Evolutionary conservation across 2,888 invertebrate species (phyloP), one percentile per base, ranked within the genome.

Genomic region (Drosophila austrosaltans): DNA sequence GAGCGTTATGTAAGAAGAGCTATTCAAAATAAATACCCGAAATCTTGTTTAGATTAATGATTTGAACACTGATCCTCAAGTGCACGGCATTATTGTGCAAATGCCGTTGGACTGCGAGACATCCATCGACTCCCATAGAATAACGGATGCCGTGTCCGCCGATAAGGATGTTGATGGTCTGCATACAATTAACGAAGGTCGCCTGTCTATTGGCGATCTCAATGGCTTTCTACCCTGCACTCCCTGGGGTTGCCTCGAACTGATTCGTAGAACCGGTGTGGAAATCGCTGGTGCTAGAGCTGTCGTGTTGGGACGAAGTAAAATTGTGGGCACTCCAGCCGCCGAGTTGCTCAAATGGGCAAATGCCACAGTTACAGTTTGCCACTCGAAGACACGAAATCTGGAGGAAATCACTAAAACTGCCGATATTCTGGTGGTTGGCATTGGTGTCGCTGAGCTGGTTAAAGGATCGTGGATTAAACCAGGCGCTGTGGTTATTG

Each of bases 401-500:
- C 93, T 99, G 71, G 94, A 94, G 65, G 94, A 95, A 91, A 94
- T 96, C 89, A 97, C 97, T 2, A 94, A 94, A 77, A 94, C 94
- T 78, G 99, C 99, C 7, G 99, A 99, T 91, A 98, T 99, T 89
- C 93, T 99, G 62, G 97, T 99, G n/a, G 99, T 98, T 30, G 99
- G 96, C 0, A 97, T 99, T 87, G 99, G 99, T 0, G 94, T 95
- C 82, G 93, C 98, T 1, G 95, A 98, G 92, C 94, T 98, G 93
- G 98, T 99, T 1, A 97, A 96, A 91, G 98, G 96, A 0, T 96
- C 96, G 75, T 99, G 99, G 99, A 95, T 99, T 80, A 99, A 99
- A 93, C 97, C 97, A 0, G 99, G 99, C 3, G 98, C 99, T 16
- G 96, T 99, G 10, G 99, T 99, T 48, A 98, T 99, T 86, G 99